Percentiles rank a stretch among this genome's conserved stretches.
These are phyloP conservation scores for Epinephelus malabaricus DNA, from an alignment of 2,797 vertebrate genomes.

Conservation along the genomic window DNA sequence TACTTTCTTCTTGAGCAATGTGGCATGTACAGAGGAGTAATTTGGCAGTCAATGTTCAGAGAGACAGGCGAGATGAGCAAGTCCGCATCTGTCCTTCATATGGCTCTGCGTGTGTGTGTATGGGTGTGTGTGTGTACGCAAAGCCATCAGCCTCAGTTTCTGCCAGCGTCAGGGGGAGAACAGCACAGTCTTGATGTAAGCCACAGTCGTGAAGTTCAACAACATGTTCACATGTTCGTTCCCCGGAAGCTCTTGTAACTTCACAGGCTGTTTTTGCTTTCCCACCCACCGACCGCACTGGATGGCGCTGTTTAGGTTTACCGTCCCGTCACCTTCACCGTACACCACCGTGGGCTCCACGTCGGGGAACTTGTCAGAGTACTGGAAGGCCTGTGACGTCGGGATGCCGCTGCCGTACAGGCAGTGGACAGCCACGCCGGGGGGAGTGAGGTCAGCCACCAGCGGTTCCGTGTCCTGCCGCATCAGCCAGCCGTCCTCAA, in stretches of 20 bases:
- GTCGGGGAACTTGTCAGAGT: constrained; percentile 92
- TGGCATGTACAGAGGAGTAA: background rate
- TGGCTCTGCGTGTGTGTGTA: background rate
- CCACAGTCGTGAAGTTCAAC: constrained; percentile 89
- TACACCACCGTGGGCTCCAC: constrained; percentile 88
- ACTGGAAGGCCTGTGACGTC: constrained; percentile 90
- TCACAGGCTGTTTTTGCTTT: constrained; percentile 89
- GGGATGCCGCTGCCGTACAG: constrained; percentile 91
- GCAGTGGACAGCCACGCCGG: constrained; percentile 92
- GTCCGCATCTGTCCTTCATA: background rate
- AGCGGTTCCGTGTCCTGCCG: constrained; percentile 91
- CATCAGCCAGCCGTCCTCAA: constrained; percentile 95
- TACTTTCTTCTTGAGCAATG: constrained; percentile 11
- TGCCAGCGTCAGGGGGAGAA: constrained; percentile 78
- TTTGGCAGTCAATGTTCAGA: constrained; percentile 27
- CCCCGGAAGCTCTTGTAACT: constrained; percentile 87
- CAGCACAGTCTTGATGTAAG: constrained; percentile 93
- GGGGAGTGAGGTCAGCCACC: constrained; percentile 84
- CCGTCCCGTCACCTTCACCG: constrained; percentile 94
- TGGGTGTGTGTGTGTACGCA: background rate
- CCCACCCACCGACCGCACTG: constrained; percentile 90
- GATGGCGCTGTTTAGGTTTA: constrained; percentile 91
- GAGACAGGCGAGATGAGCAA: background rate
- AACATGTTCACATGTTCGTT: constrained; percentile 96
- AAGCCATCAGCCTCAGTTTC: background rate